A percentile compares a stretch with the other conserved stretches of the same genome.
These are phyloP conservation scores for Carapus acus DNA, from an alignment of 2,797 vertebrate genomes.

Conservation along the genomic window DNA sequence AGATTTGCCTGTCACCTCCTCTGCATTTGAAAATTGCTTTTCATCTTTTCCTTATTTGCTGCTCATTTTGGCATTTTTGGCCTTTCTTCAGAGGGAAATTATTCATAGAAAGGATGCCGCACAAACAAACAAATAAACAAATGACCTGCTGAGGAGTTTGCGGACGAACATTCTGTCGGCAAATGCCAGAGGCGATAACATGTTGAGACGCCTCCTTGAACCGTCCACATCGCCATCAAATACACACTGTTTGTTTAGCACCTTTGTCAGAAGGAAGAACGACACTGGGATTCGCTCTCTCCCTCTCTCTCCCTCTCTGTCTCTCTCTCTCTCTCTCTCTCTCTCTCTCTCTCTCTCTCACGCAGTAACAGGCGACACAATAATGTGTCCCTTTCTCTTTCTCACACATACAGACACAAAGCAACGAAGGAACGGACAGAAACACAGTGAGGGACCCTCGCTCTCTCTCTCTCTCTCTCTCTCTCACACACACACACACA, in stretches of 20 bases:
- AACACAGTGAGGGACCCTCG: neutral
- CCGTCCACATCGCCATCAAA: neutral
- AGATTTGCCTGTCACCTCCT: too few species aligned
- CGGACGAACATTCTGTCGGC: neutral
- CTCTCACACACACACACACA: constrained; percentile 3
- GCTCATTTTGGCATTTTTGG: neutral
- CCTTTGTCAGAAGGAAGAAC: too few species aligned
- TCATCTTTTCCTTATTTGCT: neutral
- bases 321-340: too few species aligned
- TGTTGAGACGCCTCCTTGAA: neutral
- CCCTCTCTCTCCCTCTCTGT: too few species aligned
- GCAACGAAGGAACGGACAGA: neutral
- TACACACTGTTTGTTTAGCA: too few species aligned
- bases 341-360: too few species aligned
- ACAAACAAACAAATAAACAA: neutral
- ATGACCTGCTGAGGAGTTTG: neutral
- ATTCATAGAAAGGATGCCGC: neutral
- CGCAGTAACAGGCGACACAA: too few species aligned
- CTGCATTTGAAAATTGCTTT: neutral
- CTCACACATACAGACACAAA: constrained; percentile 1
- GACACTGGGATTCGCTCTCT: neutral
- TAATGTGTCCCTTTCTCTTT: too few species aligned
- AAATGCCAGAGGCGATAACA: too few species aligned
- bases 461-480: neutral
- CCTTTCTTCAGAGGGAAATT: neutral